Evolutionary conservation across 2,888 invertebrate genomes (phyloP), one percentile per base, ranked within the genome.

Genomic region (Coremacera marginata): DNA sequence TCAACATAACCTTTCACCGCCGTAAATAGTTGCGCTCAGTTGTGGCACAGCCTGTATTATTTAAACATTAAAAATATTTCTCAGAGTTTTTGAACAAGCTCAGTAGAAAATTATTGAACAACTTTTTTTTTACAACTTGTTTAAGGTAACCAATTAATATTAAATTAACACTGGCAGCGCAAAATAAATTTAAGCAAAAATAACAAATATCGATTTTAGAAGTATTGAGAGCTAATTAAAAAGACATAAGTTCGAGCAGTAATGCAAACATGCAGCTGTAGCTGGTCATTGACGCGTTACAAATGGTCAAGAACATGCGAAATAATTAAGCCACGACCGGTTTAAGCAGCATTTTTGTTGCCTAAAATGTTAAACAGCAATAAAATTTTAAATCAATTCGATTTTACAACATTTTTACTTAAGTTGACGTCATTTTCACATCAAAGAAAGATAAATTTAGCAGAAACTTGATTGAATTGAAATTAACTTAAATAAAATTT

Each of bases 251-350:
- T 55, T 22, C 11, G 7, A 25, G 19, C 55, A 8, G 22, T 5
- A 1, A 7, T 7, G 7, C 55, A 7, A 19, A 22, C 19, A 55
- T 55, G 55, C 7, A 22, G 22, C 11, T 55, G 19, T 22, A 5
- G 19, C 7, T 67, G 44, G 67, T 25, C 44, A 67, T 22, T 67
- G 67, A 27, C 27, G 68, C 52, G 51, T 68, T 51, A 27, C 51
- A 51, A 68, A 5, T 51, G 52, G 25, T 51, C 49, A 49, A 14
- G 68, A 65, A 65, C n/a, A 65, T 37, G 31, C 63, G 8, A 19
- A 22, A 11, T 27, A 67, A 27, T 49, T 51, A 51, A n/a, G 51
- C 22, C 27, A 68, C 14, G 68, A 51, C 51, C 68, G 25, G 27
- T 27, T 11, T 34, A 5, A 31, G 34, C 14, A 31, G 3, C 11